Base-by-base conservation (phyloP, 2,888 invertebrate genomes). In the Troglohyphantes excavatus region DNA sequence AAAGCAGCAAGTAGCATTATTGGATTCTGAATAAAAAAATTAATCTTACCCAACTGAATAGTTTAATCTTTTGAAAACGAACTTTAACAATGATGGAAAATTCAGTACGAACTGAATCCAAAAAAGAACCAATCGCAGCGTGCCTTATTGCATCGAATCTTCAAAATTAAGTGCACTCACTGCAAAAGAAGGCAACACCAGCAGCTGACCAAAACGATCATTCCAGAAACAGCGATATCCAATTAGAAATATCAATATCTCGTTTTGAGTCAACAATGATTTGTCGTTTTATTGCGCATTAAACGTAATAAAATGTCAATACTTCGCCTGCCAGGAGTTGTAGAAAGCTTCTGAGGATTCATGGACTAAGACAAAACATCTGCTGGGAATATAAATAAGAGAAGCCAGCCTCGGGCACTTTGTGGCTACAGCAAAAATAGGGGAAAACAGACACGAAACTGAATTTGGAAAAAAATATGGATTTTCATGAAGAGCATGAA, bases 221-320 rank as follows among this genome's bases (percentile, higher is more conserved):
- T 65, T 78, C 59, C 17, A 61, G 61, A 68, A 76, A 65, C 67
- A 63, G n/a, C 27, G 72, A 63, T 79, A 33, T 86, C 79, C 86
- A 86, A 86, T 86, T 86, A 86, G 61, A 70, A 79, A 79, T 76
- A 29, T 27, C 78, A 72, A 86, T 72, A 63, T 70, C 29, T 63
- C 43, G 43, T 17, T 21, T 7, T 26, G 79, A 86, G 86, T 79
- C 78, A 86, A 86, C 76, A 79, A 43, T 46, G 70, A 79, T 79
- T 72, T 78, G 29, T 23, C 53, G n/a, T 86, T 78, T 79, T 86
- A 86, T 86, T 70, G 79, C 61, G 63, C 79, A 86, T 86, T 86
- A 72, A 70, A 70, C 46, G 39, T 79, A 86, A 86, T 86, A 86
- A 86, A 85, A 78, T 68, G 67, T 75, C 84, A 84, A 84, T 75